These are phyloP conservation scores for Procambarus virginalis DNA, from an alignment of 1,140 invertebrate species.

Conservation along the genomic window DNA sequence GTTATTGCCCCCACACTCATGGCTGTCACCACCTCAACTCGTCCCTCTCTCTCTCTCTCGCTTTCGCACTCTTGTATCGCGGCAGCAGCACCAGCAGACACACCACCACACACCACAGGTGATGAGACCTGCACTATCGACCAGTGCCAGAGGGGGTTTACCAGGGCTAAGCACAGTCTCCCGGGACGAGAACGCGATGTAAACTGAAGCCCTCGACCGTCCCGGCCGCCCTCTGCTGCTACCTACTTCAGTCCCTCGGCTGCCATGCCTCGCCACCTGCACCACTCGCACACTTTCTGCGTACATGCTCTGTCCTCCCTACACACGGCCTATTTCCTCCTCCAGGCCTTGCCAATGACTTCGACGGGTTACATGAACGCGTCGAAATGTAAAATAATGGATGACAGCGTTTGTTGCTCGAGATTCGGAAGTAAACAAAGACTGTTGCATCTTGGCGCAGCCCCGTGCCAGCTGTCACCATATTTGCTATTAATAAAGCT, in stretches of 20 bases:
- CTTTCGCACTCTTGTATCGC: too few relatives aligned
- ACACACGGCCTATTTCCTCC: constrained; percentile 10
- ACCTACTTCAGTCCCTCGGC: not conserved
- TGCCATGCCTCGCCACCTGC: constrained; percentile 29
- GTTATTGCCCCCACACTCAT: constrained; percentile 57
- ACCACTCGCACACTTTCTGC: constrained; percentile 26
- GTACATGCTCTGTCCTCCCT: constrained; percentile 29
- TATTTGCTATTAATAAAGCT: constrained; percentile 54
- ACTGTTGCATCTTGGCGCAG: constrained; percentile 62
- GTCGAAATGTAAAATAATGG: constrained; percentile 12
- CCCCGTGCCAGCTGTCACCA: constrained; percentile 56
- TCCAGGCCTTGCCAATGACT: not conserved
- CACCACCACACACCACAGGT: constrained; percentile 46
- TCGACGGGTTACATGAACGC: not conserved
- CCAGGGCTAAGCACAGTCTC: constrained; percentile 14
- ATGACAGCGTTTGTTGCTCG: not conserved
- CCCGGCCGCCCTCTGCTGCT: not conserved
- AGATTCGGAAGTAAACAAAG: constrained; percentile 42
- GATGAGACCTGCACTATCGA: constrained; percentile 41
- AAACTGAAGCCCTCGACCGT: constrained; percentile 39
- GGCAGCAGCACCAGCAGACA: too few relatives aligned
- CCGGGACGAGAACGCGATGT: constrained; percentile 4
- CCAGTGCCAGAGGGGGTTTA: constrained; percentile 22
- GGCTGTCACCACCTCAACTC: constrained; percentile 29
- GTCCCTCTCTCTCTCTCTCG: constrained; percentile 2